Conservation (phyloP, 1,140 invertebrate species). For the Pseudachorutes palmiensis region DNA sequence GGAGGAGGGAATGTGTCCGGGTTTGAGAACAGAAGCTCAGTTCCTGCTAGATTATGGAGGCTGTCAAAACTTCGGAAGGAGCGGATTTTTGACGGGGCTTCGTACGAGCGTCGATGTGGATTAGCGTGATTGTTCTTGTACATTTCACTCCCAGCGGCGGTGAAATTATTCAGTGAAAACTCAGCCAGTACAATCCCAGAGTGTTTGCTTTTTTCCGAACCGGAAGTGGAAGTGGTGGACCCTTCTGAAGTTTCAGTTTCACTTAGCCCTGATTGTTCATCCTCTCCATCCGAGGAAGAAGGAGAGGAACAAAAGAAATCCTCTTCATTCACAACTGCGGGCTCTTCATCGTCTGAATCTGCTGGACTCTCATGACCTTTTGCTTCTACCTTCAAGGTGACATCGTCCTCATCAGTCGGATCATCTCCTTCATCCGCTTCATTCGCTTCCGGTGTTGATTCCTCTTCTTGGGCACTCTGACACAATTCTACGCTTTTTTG, state of each 20-base stretch:
- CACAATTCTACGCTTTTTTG: no score
- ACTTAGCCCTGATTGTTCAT: conserved; percentile 16
- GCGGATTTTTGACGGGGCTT: conserved; percentile 23
- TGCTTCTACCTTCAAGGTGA: conserved; percentile 15
- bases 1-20: conserved; percentile 36
- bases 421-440: conserved; percentile 1
- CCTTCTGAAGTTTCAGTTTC: background rate
- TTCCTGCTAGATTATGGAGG: conserved; percentile 33
- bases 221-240: conserved; percentile 10
- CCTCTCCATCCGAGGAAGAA: conserved; percentile 20
- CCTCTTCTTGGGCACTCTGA: no score
- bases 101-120: conserved; percentile 29
- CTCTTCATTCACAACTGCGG: conserved; percentile 35
- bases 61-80: conserved; percentile 37
- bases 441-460: no score
- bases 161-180: conserved; percentile 27
- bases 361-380: conserved; percentile 16
- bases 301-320: conserved; percentile 37
- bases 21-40: conserved; percentile 37
- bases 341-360: conserved; percentile 23
- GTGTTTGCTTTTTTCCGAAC: conserved; percentile 24
- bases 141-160: background rate
- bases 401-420: background rate
- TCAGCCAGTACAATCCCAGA: conserved; percentile 33
- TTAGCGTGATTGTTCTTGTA: conserved; percentile 9